Base-by-base conservation (phyloP, 37 sponge, comb jelly and placozoan species). In the Tethya wilhelma region DNA sequence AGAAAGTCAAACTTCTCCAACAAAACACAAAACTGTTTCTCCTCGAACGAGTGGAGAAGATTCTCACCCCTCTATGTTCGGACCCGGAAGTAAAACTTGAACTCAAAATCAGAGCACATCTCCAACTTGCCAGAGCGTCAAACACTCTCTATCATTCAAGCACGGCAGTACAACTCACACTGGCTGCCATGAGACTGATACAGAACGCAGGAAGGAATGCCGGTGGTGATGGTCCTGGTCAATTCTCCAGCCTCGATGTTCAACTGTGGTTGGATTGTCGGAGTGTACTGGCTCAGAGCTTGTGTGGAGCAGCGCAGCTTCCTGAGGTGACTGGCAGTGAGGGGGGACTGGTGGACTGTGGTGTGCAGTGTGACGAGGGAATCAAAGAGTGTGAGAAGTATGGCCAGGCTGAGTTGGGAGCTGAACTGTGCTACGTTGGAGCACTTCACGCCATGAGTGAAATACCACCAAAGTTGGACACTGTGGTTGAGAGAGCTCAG, bases 201-300 rank as follows among this genome's bases (percentile, higher is more conserved):
- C 87, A 86, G 70, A n/a, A 40, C 23, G 44, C 7, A 36, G 4
- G 26, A 72, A 72, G 55, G 17, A 44, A 44, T 1, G 22, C 34
- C 9, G 6, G 2, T 31, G 36, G 9, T 72, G 73, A 72, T 20
- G 55, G 55, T 4, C 2, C 34, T 45, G n/a, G 9, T 49, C 14
- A 49, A 49, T 14, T 49, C 53, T 49, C 53, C 9, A 49, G 9
- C 53, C 9, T 49, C 53, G 84, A 72, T 29, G 19, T 60, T 30
- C 19, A 64, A 26, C 75, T 87, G 43, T 87, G 87, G 87, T 57
- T 80, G 55, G 68, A 87, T 38, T 44, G 67, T 49, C 62, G 41
- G 2, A 19, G 11, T 26, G 14, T 28, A n/a, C 63, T 87, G 43
- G 75, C 70, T 14, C 43, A 30, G 20, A 77, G 79, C 44, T 59